Base-by-base conservation (phyloP, 2,888 invertebrate species). In the Nycteola revayana region DNA sequence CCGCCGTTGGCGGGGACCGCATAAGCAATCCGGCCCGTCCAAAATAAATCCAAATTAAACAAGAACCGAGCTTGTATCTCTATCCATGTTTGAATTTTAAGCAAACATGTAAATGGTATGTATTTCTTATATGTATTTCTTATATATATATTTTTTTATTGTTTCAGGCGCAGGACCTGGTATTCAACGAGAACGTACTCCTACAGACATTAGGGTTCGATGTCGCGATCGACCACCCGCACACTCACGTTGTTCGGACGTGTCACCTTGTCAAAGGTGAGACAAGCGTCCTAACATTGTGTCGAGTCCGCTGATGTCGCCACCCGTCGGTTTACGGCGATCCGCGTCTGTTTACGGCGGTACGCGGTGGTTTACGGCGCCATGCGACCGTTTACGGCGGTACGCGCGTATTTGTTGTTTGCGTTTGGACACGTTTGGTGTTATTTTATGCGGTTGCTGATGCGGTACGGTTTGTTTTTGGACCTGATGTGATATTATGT, bases 171-270 rank as follows among this genome's bases (percentile, higher is more conserved):
- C 96, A 97, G 81, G 97, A 98, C 86, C 90, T 99, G 63, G 98
- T 98, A 33, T 95, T 95, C 86, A 97, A 98, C 88, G 99, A 99
- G 90, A 99, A 98, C 84, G 95, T 98, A 42, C 90, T 99, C 41
- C 93, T 99, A 47, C 98, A 98, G 91, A 99, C 98, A 7, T 91
- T 99, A 75, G 98, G 98, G 48, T 99, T 99, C 89, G 98, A 98
- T 89, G 96, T 99, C 43, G 96, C 96, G 54, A 98, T 99, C 68
- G 98, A 98, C 86, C 98, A 99, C 90, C 99, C 99, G 1, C 98
- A 99, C 82, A 96, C 98, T 20, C 96, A 97, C 87, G 98, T 99
- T 54, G 97, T 99, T 37, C 94, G 95, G 74, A 97, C 98, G 75
- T 98, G 98, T 90, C 96, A 97, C 86, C 92, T 98, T 79, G 97